phyloP scores from a whole-genome alignment of 1,140 invertebrate species.

The Sycophila sp. region DNA sequence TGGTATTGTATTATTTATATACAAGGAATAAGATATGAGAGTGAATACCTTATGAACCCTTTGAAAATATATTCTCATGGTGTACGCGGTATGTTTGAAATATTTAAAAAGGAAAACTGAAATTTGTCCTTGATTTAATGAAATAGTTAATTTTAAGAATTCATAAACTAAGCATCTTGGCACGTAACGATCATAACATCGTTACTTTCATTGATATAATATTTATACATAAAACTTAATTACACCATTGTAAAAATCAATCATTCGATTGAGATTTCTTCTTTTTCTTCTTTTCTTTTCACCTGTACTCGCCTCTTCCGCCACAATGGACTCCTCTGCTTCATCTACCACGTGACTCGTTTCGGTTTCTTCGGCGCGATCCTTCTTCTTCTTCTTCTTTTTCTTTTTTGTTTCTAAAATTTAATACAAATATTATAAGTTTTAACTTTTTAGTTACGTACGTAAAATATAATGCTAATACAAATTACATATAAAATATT shows the following conservation, averaged over 20 bases:
- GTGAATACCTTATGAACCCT: too few species aligned
- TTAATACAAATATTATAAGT: slow-evolving; percentile 22
- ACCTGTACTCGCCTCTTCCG: slow-evolving; percentile 31
- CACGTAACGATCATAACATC: slow-evolving; percentile 14
- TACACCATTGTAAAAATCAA: slow-evolving; percentile 29
- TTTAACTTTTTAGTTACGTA: neutral
- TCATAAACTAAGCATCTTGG: too few species aligned
- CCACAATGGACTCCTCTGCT: slow-evolving; percentile 9
- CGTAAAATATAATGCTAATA: neutral
- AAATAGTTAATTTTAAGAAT: too few species aligned
- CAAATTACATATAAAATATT: neutral
- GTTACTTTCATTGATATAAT: neutral
- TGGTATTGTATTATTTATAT: too few species aligned
- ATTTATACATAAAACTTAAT: slow-evolving; percentile 14
- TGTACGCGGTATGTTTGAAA: too few species aligned
- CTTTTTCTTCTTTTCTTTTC: slow-evolving; percentile 60
- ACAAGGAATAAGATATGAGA: too few species aligned
- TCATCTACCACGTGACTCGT: slow-evolving; percentile 41
- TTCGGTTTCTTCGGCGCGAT: slow-evolving; percentile 46
- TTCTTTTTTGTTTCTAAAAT: slow-evolving; percentile 56
- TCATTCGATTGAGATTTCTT: slow-evolving; percentile 54
- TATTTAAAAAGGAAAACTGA: too few species aligned
- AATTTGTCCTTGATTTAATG: too few species aligned
- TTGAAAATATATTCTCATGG: too few species aligned
- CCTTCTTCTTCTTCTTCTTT: slow-evolving; percentile 60